Percentiles rank a stretch among this genome's conserved stretches.
Evolutionary conservation across 2,113 vertebrate species (phyloP).

Genomic region (Engystomops pustulosus): DNA sequence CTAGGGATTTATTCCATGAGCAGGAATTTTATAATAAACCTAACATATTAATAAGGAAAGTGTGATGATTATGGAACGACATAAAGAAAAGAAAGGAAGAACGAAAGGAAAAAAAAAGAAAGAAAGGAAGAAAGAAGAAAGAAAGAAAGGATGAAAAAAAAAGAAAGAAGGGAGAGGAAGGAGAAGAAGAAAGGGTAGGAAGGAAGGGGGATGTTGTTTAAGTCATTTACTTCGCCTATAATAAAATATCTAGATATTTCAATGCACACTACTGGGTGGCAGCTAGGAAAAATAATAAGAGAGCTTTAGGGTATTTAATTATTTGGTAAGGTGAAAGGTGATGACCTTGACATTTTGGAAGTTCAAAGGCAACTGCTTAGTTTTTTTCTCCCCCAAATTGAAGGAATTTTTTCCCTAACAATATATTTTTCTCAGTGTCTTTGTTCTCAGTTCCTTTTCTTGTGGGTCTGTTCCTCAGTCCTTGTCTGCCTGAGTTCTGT

Average conservation of each 20-base stretch:
- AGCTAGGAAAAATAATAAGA: slow-evolving; percentile 74
- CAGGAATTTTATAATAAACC: neutral
- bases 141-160: neutral
- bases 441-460: slow-evolving; percentile 56
- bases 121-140: neutral
- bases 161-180: neutral
- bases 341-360: slow-evolving; percentile 92
- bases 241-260: slow-evolving; percentile 50
- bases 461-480: slow-evolving; percentile 60
- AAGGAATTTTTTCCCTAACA: slow-evolving; percentile 61
- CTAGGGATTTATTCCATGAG: neutral
- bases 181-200: neutral
- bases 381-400: slow-evolving; percentile 69
- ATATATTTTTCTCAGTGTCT: slow-evolving; percentile 58
- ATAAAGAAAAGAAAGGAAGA: too few species aligned
- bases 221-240: slow-evolving; percentile 29
- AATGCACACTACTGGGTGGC: slow-evolving; percentile 72
- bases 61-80: too few species aligned
- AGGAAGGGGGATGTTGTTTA: slow-evolving; percentile 14
- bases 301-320: slow-evolving; percentile 84
- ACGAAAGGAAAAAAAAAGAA: neutral
- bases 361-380: slow-evolving; percentile 86
- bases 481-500: slow-evolving; percentile 65
- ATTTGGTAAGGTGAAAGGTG: slow-evolving; percentile 90
- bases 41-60: too few species aligned